phyloP scores from a whole-genome alignment of 2,888 invertebrate genomes.

The Corbicula japonica region DNA sequence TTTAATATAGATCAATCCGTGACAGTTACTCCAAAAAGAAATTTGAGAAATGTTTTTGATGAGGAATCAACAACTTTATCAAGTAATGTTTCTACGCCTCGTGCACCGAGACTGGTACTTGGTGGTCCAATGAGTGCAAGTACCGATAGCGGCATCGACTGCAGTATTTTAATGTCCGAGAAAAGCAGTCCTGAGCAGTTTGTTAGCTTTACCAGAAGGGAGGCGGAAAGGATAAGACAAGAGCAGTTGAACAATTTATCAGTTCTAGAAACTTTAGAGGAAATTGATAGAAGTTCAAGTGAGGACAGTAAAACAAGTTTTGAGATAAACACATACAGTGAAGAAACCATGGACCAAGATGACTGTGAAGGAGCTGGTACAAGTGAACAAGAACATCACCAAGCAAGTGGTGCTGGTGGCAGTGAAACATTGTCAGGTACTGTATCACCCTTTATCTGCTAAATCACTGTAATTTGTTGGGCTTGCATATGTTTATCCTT shows the following conservation, averaged over 20 bases:
- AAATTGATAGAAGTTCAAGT: conserved; percentile 53
- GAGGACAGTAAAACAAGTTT: conserved; percentile 47
- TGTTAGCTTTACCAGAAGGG: conserved; percentile 57
- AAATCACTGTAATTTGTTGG: too few species aligned
- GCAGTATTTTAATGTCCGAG: conserved; percentile 59
- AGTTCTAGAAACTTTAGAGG: conserved; percentile 50
- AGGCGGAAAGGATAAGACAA: conserved; percentile 55
- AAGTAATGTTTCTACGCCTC: conserved; percentile 31
- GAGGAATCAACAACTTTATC: conserved; percentile 2
- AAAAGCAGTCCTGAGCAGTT: conserved; percentile 61
- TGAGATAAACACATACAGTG: too few species aligned
- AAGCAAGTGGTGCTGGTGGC: background rate
- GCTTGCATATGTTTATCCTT: too few species aligned
- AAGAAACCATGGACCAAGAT: too few species aligned
- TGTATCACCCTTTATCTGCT: too few species aligned
- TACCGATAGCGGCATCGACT: conserved; percentile 73
- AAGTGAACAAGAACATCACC: background rate
- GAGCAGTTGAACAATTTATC: conserved; percentile 53
- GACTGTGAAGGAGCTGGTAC: background rate
- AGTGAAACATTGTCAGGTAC: too few species aligned
- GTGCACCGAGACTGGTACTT: conserved; percentile 32
- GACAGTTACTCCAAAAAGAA: conserved; percentile 35
- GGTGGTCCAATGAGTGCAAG: conserved; percentile 59
- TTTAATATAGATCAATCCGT: background rate
- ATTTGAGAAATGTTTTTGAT: conserved; percentile 9